These are phyloP conservation scores for Nymphalis c-album DNA, from an alignment of 2,888 invertebrate species.

Conservation along the genomic window DNA sequence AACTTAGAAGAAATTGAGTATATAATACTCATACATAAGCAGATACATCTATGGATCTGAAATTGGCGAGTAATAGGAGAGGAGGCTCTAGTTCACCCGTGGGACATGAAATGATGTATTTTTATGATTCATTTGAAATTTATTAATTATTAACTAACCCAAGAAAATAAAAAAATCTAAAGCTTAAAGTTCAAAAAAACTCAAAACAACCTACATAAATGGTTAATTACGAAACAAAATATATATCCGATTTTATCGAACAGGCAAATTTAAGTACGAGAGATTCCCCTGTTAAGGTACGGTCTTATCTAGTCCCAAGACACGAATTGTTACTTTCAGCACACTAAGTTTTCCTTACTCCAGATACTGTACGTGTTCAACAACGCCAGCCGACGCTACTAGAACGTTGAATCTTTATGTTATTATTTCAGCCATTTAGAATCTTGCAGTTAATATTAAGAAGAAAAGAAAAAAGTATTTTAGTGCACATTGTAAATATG, in stretches of 20 bases:
- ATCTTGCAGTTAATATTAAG: conserved; percentile 1
- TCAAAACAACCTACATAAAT: background rate
- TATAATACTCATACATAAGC: no score
- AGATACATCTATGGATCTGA: no score
- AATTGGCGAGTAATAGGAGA: no score
- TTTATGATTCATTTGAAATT: no score
- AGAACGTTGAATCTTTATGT: conserved; percentile 36
- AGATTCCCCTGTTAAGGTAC: conserved; percentile 4
- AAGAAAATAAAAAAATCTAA: no score
- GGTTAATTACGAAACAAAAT: background rate
- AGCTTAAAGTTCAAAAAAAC: background rate
- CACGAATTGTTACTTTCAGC: conserved; percentile 6
- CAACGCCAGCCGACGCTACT: conserved; percentile 41
- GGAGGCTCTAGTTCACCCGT: no score
- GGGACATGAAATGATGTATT: no score
- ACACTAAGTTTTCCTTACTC: conserved; percentile 21
- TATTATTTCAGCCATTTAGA: conserved; percentile 13
- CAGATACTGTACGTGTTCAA: conserved; percentile 50
- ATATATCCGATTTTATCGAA: conserved; percentile 4
- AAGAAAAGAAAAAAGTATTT: background rate
- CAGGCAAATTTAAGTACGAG: conserved; percentile 3
- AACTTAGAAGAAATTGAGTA: no score
- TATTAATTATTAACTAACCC: no score
- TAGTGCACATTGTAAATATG: no score
- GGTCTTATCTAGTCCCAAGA: conserved; percentile 11